A percentile compares a stretch with the other conserved stretches of the same genome.
phyloP scores from a whole-genome alignment of 2,113 vertebrate genomes.

The Ploceus nigricollis region DNA sequence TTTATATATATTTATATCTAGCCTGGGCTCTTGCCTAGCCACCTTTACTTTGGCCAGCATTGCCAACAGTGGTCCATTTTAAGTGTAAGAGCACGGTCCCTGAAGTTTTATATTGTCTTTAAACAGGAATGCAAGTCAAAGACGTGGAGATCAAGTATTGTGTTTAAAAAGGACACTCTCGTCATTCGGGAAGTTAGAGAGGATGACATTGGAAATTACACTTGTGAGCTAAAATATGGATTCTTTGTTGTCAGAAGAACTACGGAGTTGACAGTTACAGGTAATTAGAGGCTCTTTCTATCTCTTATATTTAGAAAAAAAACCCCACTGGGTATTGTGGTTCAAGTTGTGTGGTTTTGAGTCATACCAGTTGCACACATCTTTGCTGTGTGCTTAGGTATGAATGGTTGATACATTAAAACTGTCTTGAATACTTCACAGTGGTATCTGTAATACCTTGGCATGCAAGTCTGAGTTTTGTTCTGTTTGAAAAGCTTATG shows the following conservation, averaged over 20 bases:
- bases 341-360: not conserved
- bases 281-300: slow-evolving; percentile 69
- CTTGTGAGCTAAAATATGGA: slow-evolving; percentile 94
- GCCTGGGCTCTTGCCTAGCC: not conserved
- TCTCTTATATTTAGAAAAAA: not conserved
- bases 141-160: slow-evolving; percentile 88
- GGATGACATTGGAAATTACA: slow-evolving; percentile 99
- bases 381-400: not conserved
- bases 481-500: not conserved
- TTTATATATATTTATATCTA: not conserved
- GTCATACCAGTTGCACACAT: not conserved
- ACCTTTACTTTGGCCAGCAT: not conserved
- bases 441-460: not conserved
- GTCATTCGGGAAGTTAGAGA: slow-evolving; percentile 92
- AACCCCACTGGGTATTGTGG: not conserved
- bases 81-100: not conserved
- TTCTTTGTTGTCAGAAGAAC: slow-evolving; percentile 94
- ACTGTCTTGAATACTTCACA: not conserved
- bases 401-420: not conserved
- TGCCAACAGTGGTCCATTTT: not conserved
- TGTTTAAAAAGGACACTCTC: slow-evolving; percentile 85
- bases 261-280: slow-evolving; percentile 94
- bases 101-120: slow-evolving; percentile 43
- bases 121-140: slow-evolving; percentile 91
- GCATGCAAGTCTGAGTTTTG: not conserved